Evolutionary conservation across 2,888 invertebrate genomes (phyloP).

Genomic region (Pocota personata): DNA sequence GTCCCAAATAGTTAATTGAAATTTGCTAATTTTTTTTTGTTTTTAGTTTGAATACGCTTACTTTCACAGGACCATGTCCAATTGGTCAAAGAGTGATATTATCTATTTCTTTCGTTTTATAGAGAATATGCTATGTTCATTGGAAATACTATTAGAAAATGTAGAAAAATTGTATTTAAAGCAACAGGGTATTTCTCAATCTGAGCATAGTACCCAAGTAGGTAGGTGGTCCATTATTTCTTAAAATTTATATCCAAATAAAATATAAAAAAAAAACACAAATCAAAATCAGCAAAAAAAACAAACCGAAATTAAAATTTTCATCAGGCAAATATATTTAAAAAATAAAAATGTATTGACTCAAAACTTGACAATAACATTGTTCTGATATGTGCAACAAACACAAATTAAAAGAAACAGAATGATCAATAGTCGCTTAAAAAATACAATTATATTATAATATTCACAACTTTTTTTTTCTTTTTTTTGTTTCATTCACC

Average conservation of each 20-base stretch:
- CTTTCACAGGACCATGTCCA: constrained; percentile 14
- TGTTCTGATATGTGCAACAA: constrained; percentile 63
- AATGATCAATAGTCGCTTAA: constrained; percentile 31
- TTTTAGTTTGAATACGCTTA: not conserved
- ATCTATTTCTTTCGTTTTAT: not conserved
- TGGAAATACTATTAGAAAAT: constrained; percentile 23
- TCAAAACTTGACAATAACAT: constrained; percentile 49
- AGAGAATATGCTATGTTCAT: not conserved
- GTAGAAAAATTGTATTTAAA: constrained; percentile 41
- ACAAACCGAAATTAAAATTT: constrained; percentile 24
- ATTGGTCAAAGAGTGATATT: constrained; percentile 23
- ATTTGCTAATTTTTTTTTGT: constrained; percentile 1
- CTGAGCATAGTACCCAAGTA: constrained; percentile 17
- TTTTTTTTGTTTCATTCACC: constrained; percentile 40
- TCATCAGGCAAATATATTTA: constrained; percentile 45
- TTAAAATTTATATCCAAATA: constrained; percentile 4
- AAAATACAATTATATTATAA: constrained; percentile 62
- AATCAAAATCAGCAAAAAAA: constrained; percentile 1
- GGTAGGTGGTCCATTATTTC: constrained; percentile 56
- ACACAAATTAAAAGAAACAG: constrained; percentile 41
- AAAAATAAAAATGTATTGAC: constrained; percentile 30
- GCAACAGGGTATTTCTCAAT: constrained; percentile 16
- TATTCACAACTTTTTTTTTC: constrained; percentile 73
- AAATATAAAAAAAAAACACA: not conserved
- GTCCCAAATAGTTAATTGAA: constrained; percentile 18